These are phyloP conservation scores for Drosophila histrio DNA, from an alignment of 2,888 invertebrate genomes.

Conservation along the genomic window DNA sequence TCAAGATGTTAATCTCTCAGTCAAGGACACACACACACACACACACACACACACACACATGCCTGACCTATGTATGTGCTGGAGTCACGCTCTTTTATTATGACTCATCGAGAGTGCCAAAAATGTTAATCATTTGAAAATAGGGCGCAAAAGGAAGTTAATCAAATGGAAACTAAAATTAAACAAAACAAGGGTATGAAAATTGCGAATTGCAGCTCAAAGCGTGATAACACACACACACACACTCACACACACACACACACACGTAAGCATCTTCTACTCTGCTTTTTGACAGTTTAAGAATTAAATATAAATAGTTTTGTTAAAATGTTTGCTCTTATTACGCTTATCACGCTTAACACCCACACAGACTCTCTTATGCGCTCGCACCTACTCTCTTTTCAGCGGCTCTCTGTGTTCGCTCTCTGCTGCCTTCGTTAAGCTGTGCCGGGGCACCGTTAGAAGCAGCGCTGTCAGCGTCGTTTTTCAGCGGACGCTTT, in stretches of 20 bases:
- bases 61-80: constrained; percentile 22
- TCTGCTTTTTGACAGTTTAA: background rate
- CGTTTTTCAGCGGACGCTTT: constrained; percentile 35
- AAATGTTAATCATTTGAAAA: constrained; percentile 12
- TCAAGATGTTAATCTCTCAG: constrained; percentile 63
- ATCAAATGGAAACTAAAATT: constrained; percentile 9
- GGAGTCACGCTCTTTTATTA: constrained; percentile 53
- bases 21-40: constrained; percentile 41
- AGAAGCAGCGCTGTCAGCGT: constrained; percentile 39
- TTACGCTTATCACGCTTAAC: constrained; percentile 28
- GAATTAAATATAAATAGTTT: background rate
- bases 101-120: constrained; percentile 53
- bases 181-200: background rate
- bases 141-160: constrained; percentile 32
- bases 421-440: constrained; percentile 25
- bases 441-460: constrained; percentile 47
- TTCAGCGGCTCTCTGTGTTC: background rate
- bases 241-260: background rate
- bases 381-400: background rate
- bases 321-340: background rate
- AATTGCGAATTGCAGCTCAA: constrained; percentile 10
- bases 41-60: constrained; percentile 16
- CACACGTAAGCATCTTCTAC: background rate
- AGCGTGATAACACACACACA: background rate
- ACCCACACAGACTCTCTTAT: background rate